Conservation (phyloP, 2,797 vertebrate species). For the Acrossocheilus wenchowensis region DNA sequence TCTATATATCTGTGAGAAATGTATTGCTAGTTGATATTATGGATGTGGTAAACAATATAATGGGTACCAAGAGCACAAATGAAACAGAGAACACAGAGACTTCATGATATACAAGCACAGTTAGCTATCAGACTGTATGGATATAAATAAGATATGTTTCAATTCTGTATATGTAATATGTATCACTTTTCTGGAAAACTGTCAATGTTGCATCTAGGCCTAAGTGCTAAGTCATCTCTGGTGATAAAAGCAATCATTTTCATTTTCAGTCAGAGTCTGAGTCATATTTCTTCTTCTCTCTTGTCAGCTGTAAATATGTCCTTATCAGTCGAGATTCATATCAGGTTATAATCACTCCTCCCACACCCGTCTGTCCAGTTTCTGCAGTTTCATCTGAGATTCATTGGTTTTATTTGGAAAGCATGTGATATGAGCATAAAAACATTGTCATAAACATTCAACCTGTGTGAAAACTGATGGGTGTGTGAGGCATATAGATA, state of each 20-base stretch:
- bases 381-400: neutral
- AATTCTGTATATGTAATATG: neutral
- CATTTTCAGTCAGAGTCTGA: neutral
- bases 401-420: neutral
- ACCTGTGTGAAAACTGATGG: too few relatives aligned
- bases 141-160: neutral
- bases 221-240: neutral
- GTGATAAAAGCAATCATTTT: neutral
- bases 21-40: too few relatives aligned
- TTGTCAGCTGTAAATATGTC: neutral
- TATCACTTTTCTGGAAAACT: neutral
- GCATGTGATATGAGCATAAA: neutral
- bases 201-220: neutral
- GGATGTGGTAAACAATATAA: too few relatives aligned
- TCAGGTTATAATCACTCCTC: neutral
- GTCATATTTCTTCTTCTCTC: neutral
- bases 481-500: too few relatives aligned
- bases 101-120: too few relatives aligned
- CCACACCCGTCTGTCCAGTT: neutral
- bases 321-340: neutral
- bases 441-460: too few relatives aligned
- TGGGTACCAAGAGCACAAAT: too few relatives aligned
- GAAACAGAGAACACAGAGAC: too few relatives aligned
- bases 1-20: too few relatives aligned
- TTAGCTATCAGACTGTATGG: too few relatives aligned